Conservation (phyloP, 2,797 vertebrate species). For the Staurois parvus region DNA sequence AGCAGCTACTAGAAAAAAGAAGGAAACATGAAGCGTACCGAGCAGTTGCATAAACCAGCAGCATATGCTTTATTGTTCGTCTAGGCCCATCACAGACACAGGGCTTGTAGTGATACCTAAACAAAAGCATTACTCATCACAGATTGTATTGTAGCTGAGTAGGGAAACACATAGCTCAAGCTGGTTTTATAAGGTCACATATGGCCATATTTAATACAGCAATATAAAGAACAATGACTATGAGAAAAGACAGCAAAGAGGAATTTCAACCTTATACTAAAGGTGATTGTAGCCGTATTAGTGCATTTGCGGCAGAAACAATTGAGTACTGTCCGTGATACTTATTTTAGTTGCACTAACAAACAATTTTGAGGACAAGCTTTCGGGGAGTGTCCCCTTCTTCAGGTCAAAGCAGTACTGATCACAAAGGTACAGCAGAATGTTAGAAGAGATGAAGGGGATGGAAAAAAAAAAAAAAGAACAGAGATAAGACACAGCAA, state of each 20-base stretch:
- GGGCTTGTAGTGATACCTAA: not conserved
- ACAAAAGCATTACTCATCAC: not conserved
- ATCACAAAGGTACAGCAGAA: no score
- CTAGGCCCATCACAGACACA: not conserved
- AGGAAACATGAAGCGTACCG: not conserved
- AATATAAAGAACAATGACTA: not conserved
- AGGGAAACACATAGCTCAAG: not conserved
- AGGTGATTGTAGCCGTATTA: no score
- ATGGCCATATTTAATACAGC: not conserved
- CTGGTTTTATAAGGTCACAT: not conserved
- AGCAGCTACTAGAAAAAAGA: conserved; percentile 1
- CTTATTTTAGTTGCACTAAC: no score
- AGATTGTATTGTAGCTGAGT: not conserved
- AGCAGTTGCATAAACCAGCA: not conserved
- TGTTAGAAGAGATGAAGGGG: no score
- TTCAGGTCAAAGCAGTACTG: no score
- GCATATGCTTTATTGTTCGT: not conserved
- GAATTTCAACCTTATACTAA: no score
- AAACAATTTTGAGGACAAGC: no score
- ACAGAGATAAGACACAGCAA: no score
- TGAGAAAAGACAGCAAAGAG: not conserved
- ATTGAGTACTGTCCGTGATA: no score
- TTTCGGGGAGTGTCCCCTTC: no score
- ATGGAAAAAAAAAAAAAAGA: no score
- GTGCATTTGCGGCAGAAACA: no score